phyloP scores from a whole-genome alignment of 2,113 vertebrate species.

The Taurulus bubalis region DNA sequence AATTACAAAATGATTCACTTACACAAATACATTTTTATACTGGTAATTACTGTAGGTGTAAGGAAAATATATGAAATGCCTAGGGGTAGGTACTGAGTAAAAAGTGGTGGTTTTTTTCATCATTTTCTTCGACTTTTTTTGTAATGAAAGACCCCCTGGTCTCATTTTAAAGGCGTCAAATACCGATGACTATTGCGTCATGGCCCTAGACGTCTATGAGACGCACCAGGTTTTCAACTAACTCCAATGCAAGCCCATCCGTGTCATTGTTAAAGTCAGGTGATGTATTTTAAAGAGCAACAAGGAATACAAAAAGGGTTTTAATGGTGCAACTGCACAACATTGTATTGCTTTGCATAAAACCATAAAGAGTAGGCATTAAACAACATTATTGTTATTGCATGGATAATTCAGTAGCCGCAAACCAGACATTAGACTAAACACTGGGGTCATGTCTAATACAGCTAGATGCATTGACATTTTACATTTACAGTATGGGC shows the following conservation, averaged over 20 bases:
- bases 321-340: not conserved
- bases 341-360: not conserved
- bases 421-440: not conserved
- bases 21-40: not conserved
- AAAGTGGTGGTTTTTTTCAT: not conserved
- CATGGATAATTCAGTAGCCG: not conserved
- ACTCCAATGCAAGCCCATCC: not conserved
- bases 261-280: not conserved
- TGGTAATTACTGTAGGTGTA: conserved; percentile 3
- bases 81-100: not conserved
- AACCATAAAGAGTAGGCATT: not conserved
- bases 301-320: not conserved
- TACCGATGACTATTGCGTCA: no score
- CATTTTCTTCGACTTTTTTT: no score
- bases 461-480: not conserved
- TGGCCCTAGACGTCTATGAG: no score
- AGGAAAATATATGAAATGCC: not conserved
- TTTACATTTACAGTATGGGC: not conserved
- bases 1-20: conserved; percentile 2
- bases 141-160: not conserved
- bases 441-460: not conserved
- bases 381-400: not conserved
- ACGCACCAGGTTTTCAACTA: no score
- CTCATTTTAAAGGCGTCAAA: not conserved
- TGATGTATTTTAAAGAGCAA: not conserved